These are phyloP conservation scores for Isaurus tuberculatus DNA, from an alignment of 92 coral and sea anemone species.

Conservation along the genomic window DNA sequence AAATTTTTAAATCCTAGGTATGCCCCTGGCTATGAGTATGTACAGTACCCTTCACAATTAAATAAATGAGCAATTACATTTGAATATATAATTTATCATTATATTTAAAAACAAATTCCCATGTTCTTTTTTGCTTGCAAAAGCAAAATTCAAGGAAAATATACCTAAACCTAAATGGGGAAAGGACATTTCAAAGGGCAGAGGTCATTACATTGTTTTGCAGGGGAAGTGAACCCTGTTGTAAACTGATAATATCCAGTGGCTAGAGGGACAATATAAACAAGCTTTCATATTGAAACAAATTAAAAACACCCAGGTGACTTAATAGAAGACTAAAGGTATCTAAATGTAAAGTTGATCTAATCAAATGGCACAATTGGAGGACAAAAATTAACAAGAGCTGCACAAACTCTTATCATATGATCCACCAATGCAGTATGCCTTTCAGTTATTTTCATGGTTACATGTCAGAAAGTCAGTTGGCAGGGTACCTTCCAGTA, in stretches of 20 bases:
- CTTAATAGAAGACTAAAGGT: conserved; percentile 46
- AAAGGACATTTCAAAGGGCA: background rate
- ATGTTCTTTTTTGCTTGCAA: too few relatives aligned
- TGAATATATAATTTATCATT: too few relatives aligned
- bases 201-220: background rate
- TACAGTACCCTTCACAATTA: background rate
- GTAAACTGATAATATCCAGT: background rate
- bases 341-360: conserved; percentile 36
- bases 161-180: background rate
- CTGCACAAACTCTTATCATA: conserved; percentile 59
- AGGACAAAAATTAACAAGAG: too few relatives aligned
- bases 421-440: conserved; percentile 48
- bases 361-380: conserved; percentile 71
- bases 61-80: too few relatives aligned
- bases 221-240: background rate
- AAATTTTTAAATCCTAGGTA: background rate
- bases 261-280: background rate
- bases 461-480: conserved; percentile 48
- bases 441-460: conserved; percentile 36
- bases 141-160: background rate
- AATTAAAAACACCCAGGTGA: conserved; percentile 43
- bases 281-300: conserved; percentile 4
- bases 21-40: background rate
- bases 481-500: conserved; percentile 46
- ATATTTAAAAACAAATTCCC: too few relatives aligned